Evolutionary conservation across 2,113 vertebrate species (phyloP), one percentile per base, ranked within the genome.

Genomic region (Sinocyclocheilus grahami): DNA sequence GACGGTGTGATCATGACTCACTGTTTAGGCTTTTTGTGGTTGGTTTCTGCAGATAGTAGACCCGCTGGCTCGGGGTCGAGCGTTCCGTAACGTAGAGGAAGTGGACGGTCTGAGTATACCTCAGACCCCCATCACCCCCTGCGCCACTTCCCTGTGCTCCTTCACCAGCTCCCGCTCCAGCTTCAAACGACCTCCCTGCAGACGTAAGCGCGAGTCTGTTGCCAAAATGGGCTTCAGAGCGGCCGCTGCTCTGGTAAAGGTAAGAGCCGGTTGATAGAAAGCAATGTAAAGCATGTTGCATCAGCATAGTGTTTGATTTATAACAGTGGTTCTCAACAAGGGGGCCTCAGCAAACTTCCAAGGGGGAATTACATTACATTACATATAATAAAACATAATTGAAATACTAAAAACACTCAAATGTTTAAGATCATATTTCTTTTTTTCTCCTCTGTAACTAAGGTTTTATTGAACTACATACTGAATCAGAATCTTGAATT

Each of bases 181-280:
- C 82, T 97, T 98, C 87, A 96, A 93, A 89, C 96, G 98, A 76
- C 93, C 97, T 80, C 98, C 97, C 0, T 96, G 96, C 0, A 92
- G 97, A 72, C 95, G 97, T 39, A 99, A 99, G 91, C 96, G 97
- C 2, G 97, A 99, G 80, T 99, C 98, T 0, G 98, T 99, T 22
- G 98, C 98, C 86, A 99, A 97, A 89, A 99, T 99, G 98, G 98
- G 98, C 89, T 99, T 99, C 93, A 95, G 98, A 85, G 98, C 97
- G 0, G 98, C 98, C 0, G 97, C 98, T 0, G 97, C 97, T 0
- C 92, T 99, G 46, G 95, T 99, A 88, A 99, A 99, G 95, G 98
- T 96, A 82, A 91, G 90, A 11, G 8, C 62, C 1, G 39, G 2
- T 71, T 51, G 63, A 16, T 30, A 33, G 13, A 60, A 48, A 11